Evolutionary conservation across 2,888 invertebrate genomes (phyloP), one percentile per base, ranked within the genome.

Genomic region (Anaspis maculata): DNA sequence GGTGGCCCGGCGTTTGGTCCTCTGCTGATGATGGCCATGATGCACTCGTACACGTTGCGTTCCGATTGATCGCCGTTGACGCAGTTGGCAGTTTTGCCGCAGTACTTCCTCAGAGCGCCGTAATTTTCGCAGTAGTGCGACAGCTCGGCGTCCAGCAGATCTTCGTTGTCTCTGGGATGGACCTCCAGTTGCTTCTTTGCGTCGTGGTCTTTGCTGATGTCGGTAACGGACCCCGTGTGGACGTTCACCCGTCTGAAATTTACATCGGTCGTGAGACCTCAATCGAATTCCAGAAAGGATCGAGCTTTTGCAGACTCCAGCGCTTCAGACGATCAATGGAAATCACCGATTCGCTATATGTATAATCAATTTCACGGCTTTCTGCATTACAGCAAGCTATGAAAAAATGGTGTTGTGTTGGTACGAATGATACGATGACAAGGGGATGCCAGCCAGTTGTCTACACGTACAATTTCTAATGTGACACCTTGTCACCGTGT

Each of bases 61-160:
- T 57, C 53, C 5, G 46, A 46, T 40, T 65, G 62, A 36, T 62
- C 57, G 6, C 51, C 63, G 41, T 64, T 64, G 3, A 66, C 49
- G 3, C 58, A 46, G 24, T 36, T 42, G 2, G 59, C 59, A 3
- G 62, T 60, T 13, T 49, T 49, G 3, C 62, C 64, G 39, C 64
- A 64, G 37, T 66, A 66, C 40, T 58, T 61, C 37, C 59, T 52
- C 16, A 66, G 28, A n/a, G 45, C 42, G 3, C 61, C 64, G 42
- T 66, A 66, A 42, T 63, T 52, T 39, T 61, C 55, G 36, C 64
- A 66, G 34, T 62, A 66, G 32, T 53, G 62, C 22, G 53, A 48
- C 26, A 61, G 42, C 52, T 65, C 65, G 1, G 62, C 60, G 32
- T 62, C 54, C n/a, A 65, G 41, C 15, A 61, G 28, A 16, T 49